A percentile compares a stretch with the other conserved stretches of the same genome.
phyloP scores from a whole-genome alignment of 2,113 vertebrate species.

The Corythoichthys intestinalis region DNA sequence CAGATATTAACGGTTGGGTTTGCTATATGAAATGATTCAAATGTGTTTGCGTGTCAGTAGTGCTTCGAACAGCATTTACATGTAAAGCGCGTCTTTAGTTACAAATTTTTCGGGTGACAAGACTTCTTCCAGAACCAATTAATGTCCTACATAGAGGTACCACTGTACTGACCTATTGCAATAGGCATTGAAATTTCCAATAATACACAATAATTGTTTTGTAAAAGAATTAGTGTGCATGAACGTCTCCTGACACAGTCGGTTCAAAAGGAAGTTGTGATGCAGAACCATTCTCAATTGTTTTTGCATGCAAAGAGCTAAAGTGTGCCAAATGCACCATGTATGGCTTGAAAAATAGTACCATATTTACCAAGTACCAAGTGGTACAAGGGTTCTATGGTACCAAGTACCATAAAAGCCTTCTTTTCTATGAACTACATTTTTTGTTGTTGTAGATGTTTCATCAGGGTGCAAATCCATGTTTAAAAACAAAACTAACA shows the following conservation, averaged over 20 bases:
- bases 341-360: slow-evolving; percentile 16
- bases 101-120: too few species aligned
- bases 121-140: too few species aligned
- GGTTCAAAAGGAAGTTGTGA: slow-evolving; percentile 21
- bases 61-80: too few species aligned
- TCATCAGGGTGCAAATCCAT: slow-evolving; percentile 23
- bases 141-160: too few species aligned
- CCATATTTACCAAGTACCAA: too few species aligned
- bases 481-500: not conserved
- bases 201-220: not conserved
- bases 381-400: too few species aligned
- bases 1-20: too few species aligned
- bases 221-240: slow-evolving; percentile 43
- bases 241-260: slow-evolving; percentile 32
- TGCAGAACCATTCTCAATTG: slow-evolving; percentile 13
- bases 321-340: slow-evolving; percentile 10
- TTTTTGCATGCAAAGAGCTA: slow-evolving; percentile 2
- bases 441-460: slow-evolving; percentile 13
- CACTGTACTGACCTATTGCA: slow-evolving; percentile 35
- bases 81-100: too few species aligned
- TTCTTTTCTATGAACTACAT: slow-evolving; percentile 4
- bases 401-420: slow-evolving; percentile 11
- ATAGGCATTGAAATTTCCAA: slow-evolving; percentile 47
- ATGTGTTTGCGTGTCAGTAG: too few species aligned
- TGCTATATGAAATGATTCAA: too few species aligned